A percentile compares a stretch with the other conserved stretches of the same genome.
phyloP scores from a whole-genome alignment of 2,888 invertebrate species.

The Tubulanus polymorphus region DNA sequence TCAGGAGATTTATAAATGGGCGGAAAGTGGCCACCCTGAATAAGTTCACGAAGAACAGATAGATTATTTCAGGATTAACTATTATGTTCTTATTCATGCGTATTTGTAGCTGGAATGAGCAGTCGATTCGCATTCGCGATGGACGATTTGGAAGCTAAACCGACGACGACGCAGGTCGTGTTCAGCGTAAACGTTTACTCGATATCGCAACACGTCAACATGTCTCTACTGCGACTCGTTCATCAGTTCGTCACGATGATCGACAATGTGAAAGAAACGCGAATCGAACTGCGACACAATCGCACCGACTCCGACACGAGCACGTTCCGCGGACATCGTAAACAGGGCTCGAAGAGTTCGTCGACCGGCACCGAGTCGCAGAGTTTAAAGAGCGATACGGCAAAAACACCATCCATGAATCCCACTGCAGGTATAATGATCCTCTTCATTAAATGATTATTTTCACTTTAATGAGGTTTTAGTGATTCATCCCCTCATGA shows the following conservation, averaged over 20 bases:
- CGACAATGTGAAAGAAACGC: conserved; percentile 92
- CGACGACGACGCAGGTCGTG: conserved; percentile 83
- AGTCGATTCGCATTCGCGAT: conserved; percentile 36
- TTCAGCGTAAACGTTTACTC: conserved; percentile 80
- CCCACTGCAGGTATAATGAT: too few species aligned
- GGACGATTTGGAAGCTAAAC: conserved; percentile 52
- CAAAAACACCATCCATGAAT: conserved; percentile 14
- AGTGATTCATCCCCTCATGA: too few species aligned
- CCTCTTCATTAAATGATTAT: too few species aligned
- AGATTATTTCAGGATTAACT: too few species aligned
- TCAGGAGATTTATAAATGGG: too few species aligned
- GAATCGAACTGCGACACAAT: conserved; percentile 80
- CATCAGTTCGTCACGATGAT: conserved; percentile 98
- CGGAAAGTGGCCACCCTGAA: too few species aligned
- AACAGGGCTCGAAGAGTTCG: conserved; percentile 48
- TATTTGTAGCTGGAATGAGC: background rate
- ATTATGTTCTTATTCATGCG: too few species aligned
- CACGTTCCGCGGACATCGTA: conserved; percentile 43
- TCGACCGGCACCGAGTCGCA: conserved; percentile 44
- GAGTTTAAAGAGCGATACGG: conserved; percentile 28
- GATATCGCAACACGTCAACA: conserved; percentile 93
- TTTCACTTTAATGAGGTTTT: too few species aligned
- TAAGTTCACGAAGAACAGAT: too few species aligned
- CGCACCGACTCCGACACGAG: conserved; percentile 36
- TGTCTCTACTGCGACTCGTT: conserved; percentile 84